Evolutionary conservation across 2,113 vertebrate species (phyloP).

Genomic region (Misgurnus mizolepis): DNA sequence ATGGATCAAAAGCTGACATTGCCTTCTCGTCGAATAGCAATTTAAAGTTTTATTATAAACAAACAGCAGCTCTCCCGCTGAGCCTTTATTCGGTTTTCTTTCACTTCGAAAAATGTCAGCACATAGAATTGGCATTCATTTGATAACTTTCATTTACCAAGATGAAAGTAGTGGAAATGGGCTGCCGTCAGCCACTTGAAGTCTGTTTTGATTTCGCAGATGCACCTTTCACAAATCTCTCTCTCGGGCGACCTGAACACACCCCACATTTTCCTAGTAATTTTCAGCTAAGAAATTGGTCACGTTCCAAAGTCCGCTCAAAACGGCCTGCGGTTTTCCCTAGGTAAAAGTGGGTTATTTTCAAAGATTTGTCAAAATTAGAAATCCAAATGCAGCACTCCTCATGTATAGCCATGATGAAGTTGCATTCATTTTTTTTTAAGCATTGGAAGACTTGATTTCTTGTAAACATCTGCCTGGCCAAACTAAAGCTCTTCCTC

Average conservation of each 20-base stretch:
- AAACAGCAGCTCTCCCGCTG: slow-evolving; percentile 27
- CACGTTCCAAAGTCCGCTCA: slow-evolving; percentile 22
- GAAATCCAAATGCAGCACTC: background rate
- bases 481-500: slow-evolving; percentile 19
- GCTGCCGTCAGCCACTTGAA: background rate
- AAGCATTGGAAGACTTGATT: slow-evolving; percentile 30
- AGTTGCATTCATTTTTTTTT: slow-evolving; percentile 32
- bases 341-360: background rate
- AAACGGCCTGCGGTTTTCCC: background rate
- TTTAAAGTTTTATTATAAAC: slow-evolving; percentile 33
- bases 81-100: slow-evolving; percentile 9
- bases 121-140: background rate
- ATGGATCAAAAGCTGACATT: slow-evolving; percentile 12
- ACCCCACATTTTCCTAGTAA: slow-evolving; percentile 32
- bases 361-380: slow-evolving; percentile 14
- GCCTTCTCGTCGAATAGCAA: slow-evolving; percentile 9
- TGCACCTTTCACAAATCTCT: background rate
- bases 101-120: background rate
- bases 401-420: background rate
- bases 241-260: background rate
- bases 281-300: slow-evolving; percentile 14
- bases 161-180: background rate
- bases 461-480: slow-evolving; percentile 21
- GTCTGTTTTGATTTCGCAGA: slow-evolving; percentile 18
- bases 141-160: slow-evolving; percentile 9